phyloP scores from a whole-genome alignment of 2,113 vertebrate genomes.

The Azemiops feae region DNA sequence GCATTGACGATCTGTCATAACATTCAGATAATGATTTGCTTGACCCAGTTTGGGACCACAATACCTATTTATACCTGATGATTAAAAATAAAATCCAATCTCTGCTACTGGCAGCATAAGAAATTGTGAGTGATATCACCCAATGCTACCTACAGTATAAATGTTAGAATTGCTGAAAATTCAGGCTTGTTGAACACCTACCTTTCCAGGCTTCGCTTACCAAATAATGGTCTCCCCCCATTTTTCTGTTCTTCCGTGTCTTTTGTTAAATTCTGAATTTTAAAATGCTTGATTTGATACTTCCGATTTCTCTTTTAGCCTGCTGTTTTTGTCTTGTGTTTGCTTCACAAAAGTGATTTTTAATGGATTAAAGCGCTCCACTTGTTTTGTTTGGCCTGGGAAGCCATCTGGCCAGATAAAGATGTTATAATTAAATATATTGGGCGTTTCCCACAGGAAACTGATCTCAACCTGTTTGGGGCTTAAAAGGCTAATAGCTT shows the following conservation, averaged over 20 bases:
- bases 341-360: not conserved
- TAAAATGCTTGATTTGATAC: not conserved
- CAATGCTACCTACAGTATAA: not conserved
- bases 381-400: not conserved
- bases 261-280: not conserved
- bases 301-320: not conserved
- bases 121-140: not conserved
- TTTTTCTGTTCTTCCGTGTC: not conserved
- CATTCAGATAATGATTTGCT: not conserved
- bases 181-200: not conserved
- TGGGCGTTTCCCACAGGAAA: not conserved
- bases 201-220: not conserved
- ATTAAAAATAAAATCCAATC: not conserved
- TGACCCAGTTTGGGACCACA: not conserved
- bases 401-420: not conserved
- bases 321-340: not conserved
- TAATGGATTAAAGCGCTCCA: not conserved
- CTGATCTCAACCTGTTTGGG: not conserved
- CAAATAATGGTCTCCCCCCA: not conserved
- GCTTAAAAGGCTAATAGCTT: not conserved
- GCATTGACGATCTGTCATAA: not conserved
- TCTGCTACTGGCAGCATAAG: not conserved
- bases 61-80: not conserved
- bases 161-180: not conserved
- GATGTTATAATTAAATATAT: not conserved